Evolutionary conservation across 2,888 invertebrate species (phyloP).

Genomic region (Xestoiulus laeticollis): DNA sequence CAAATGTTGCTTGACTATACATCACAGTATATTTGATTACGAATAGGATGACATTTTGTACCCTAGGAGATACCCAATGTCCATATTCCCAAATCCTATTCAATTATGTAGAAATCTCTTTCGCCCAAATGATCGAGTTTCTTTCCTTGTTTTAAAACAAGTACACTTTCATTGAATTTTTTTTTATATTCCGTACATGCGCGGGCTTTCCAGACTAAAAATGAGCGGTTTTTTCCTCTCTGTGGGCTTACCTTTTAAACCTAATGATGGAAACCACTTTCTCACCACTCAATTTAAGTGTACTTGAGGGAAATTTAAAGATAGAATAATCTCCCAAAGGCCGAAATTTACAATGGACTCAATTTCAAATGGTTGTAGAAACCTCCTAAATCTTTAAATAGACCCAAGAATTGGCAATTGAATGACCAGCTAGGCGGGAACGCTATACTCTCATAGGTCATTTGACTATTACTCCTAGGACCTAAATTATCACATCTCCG

Average conservation of each 20-base stretch:
- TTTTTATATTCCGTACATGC: not conserved
- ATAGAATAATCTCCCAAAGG: slow-evolving; percentile 32
- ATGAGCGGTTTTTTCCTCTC: not conserved
- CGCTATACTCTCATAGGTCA: slow-evolving; percentile 2
- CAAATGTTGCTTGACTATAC: not conserved
- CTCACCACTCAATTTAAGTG: slow-evolving; percentile 43
- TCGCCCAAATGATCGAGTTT: not conserved
- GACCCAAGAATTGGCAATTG: not conserved
- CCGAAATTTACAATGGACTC: slow-evolving; percentile 36
- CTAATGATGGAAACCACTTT: slow-evolving; percentile 41
- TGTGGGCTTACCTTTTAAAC: slow-evolving; percentile 31
- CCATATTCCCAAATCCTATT: slow-evolving; percentile 39
- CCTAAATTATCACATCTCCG: slow-evolving; percentile 23
- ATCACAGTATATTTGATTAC: not conserved
- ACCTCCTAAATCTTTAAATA: slow-evolving; percentile 34
- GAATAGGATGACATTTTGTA: not conserved
- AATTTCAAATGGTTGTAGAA: slow-evolving; percentile 39
- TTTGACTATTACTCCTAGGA: slow-evolving; percentile 9
- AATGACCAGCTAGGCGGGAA: slow-evolving; percentile 13
- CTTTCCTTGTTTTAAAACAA: slow-evolving; percentile 3
- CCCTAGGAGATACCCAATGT: not conserved
- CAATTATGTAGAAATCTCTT: slow-evolving; percentile 1
- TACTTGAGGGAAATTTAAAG: slow-evolving; percentile 36
- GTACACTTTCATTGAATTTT: not conserved
- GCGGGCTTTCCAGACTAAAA: not conserved